These are phyloP conservation scores for Embidobia sp. DNA, from an alignment of 2,888 invertebrate species.

Conservation along the genomic window DNA sequence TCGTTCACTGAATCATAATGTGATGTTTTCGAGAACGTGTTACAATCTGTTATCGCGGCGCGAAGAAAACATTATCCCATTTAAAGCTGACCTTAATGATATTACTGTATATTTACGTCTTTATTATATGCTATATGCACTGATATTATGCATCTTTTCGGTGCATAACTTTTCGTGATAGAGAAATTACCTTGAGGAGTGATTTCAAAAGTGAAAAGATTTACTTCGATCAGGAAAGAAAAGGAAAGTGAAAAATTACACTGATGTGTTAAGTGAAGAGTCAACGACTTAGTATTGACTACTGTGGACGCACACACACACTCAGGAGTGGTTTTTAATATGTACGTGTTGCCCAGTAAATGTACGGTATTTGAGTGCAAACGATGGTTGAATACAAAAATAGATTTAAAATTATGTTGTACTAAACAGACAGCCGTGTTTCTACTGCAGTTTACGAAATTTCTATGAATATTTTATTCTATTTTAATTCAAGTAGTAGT, in stretches of 20 bases:
- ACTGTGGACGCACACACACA: no score
- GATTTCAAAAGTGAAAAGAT: no score
- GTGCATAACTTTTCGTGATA: no score
- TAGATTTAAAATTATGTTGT: background rate
- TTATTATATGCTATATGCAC: background rate
- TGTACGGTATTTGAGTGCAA: background rate
- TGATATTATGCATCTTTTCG: background rate
- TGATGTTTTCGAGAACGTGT: constrained; percentile 4
- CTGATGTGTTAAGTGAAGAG: no score
- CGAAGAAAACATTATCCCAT: constrained; percentile 5
- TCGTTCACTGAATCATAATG: constrained; percentile 16
- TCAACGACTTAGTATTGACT: no score
- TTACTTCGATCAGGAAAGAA: no score
- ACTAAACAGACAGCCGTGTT: background rate
- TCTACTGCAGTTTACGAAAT: no score
- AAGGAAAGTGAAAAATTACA: no score
- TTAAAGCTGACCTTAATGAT: constrained; percentile 7
- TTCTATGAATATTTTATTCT: no score
- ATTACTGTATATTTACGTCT: background rate
- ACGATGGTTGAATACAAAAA: constrained; percentile 2
- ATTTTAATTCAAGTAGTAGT: no score
- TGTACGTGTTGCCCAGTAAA: background rate
- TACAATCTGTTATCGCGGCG: constrained; percentile 6
- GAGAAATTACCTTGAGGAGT: no score
- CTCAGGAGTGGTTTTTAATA: background rate